Evolutionary conservation across 2,113 vertebrate species (phyloP).

Genomic region (Megaceryle maxima): DNA sequence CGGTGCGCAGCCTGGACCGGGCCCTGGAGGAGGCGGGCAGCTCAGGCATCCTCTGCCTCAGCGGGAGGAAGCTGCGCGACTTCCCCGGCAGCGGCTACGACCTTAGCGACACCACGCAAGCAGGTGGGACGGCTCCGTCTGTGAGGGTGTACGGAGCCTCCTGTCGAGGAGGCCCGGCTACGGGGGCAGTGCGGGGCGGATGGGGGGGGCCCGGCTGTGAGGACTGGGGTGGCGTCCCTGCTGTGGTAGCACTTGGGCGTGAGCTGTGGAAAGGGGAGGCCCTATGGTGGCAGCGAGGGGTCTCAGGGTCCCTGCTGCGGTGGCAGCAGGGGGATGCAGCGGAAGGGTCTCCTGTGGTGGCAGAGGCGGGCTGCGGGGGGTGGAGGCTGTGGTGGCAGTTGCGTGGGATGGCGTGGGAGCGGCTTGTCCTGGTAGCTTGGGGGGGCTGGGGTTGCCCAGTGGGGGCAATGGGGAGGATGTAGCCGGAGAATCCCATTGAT

Average conservation of each 20-base stretch:
- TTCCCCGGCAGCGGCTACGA: conserved; percentile 90
- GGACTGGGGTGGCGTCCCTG: background rate
- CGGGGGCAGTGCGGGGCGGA: background rate
- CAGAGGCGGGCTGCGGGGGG: background rate
- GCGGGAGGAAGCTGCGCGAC: conserved; percentile 94
- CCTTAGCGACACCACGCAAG: conserved; percentile 93
- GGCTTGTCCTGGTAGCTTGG: background rate
- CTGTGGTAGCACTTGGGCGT: background rate
- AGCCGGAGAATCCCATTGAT: background rate
- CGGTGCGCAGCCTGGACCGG: conserved; percentile 92
- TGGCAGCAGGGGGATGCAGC: background rate
- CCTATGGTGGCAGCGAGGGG: too few relatives aligned
- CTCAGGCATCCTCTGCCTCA: conserved; percentile 91
- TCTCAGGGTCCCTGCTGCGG: background rate
- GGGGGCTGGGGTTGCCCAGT: too few relatives aligned
- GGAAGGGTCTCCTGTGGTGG: background rate
- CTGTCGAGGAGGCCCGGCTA: background rate
- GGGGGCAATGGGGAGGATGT: background rate
- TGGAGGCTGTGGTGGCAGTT: background rate
- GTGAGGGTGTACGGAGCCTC: background rate
- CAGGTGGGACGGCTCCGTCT: conserved; percentile 78
- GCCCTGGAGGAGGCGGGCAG: conserved; percentile 91
- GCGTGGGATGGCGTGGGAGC: background rate
- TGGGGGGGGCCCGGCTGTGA: background rate
- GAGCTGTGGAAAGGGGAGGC: background rate